A percentile compares a stretch with the other conserved stretches of the same genome.
Conservation (phyloP, 2,113 vertebrate genomes). For the Amazona vittata region DNA sequence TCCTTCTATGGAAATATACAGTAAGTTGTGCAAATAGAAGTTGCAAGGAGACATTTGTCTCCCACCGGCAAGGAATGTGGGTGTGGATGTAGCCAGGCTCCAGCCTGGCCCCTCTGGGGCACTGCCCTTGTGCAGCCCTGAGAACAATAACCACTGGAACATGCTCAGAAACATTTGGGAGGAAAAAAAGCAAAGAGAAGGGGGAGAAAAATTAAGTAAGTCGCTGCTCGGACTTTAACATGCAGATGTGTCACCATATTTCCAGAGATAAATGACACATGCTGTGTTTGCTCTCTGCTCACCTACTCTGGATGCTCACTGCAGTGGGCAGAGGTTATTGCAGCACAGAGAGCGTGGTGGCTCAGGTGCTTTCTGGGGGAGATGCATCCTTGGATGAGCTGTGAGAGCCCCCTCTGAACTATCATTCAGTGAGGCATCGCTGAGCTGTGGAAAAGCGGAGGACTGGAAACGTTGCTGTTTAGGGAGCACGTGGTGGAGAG, state of each 20-base stretch:
- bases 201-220: background rate
- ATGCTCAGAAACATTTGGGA: background rate
- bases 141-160: slow-evolving; percentile 2
- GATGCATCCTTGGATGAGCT: accelerated
- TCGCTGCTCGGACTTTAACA: background rate
- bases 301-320: background rate
- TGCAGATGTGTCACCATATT: accelerated
- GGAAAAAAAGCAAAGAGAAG: background rate
- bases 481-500: background rate
- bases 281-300: accelerated
- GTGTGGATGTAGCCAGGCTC: slow-evolving; percentile 22
- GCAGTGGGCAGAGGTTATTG: accelerated
- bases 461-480: background rate
- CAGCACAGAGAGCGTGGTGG: accelerated
- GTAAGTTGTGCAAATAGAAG: slow-evolving; percentile 42
- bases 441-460: background rate
- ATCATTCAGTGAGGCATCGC: background rate
- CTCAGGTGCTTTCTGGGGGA: accelerated
- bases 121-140: background rate
- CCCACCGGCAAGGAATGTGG: slow-evolving; percentile 64
- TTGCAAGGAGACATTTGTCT: slow-evolving; percentile 15
- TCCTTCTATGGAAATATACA: slow-evolving; percentile 60
- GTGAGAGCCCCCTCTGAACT: background rate
- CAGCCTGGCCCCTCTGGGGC: background rate
- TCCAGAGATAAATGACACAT: background rate